These are phyloP conservation scores for Diceros bicornis DNA, from an alignment of 2,797 vertebrate genomes.

Conservation along the genomic window DNA sequence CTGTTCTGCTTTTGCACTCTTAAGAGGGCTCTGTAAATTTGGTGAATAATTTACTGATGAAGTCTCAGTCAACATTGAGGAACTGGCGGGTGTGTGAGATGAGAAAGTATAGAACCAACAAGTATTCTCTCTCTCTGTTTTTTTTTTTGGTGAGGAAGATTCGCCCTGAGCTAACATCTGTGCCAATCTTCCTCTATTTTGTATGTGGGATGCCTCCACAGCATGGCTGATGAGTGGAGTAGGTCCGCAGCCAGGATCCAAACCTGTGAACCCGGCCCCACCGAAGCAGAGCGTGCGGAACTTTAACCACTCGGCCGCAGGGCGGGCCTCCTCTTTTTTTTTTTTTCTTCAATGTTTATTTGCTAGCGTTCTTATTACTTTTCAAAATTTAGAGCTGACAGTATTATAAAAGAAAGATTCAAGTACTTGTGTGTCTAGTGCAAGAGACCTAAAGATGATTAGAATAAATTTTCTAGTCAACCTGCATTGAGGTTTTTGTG, in stretches of 20 bases:
- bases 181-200: too few relatives aligned
- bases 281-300: too few relatives aligned
- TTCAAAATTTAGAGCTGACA: constrained; percentile 26
- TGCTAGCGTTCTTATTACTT: background rate
- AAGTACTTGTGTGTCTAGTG: background rate
- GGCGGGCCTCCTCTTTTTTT: background rate
- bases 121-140: background rate
- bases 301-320: too few relatives aligned
- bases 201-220: too few relatives aligned
- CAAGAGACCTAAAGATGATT: background rate
- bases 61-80: background rate
- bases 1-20: background rate
- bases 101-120: background rate
- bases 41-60: background rate
- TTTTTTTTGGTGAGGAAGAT: background rate
- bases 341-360: background rate
- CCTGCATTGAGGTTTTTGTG: constrained; percentile 16
- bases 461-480: constrained; percentile 27
- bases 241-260: too few relatives aligned
- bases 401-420: background rate
- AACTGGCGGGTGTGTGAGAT: background rate
- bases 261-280: too few relatives aligned
- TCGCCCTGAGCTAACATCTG: too few relatives aligned
- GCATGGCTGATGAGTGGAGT: too few relatives aligned
- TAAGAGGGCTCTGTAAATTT: constrained; percentile 41